These are phyloP conservation scores for Adoxophyes honmai DNA, from an alignment of 1,140 invertebrate genomes.

Conservation along the genomic window DNA sequence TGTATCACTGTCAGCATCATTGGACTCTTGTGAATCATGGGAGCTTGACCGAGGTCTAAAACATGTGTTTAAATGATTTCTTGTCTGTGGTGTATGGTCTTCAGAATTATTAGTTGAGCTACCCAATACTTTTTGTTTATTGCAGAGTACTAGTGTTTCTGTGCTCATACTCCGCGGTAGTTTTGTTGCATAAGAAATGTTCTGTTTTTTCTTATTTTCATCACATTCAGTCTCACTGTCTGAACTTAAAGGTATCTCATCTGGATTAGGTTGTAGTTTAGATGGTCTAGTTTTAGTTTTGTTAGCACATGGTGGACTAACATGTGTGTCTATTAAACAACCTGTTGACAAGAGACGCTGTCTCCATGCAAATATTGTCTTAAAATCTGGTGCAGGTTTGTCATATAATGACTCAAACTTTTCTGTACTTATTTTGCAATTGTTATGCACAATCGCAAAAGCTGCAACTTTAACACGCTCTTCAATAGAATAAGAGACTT, in stretches of 20 bases:
- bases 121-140: conserved; percentile 25
- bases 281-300: conserved; percentile 24
- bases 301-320: conserved; percentile 23
- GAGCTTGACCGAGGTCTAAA: conserved; percentile 53
- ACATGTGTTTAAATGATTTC: conserved; percentile 50
- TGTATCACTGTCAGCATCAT: conserved; percentile 56
- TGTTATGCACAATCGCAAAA: conserved; percentile 68
- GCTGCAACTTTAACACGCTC: conserved; percentile 67
- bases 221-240: conserved; percentile 52
- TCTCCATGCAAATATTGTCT: conserved; percentile 72
- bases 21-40: conserved; percentile 55
- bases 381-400: conserved; percentile 73
- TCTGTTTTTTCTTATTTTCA: conserved; percentile 31
- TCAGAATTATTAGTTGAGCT: conserved; percentile 42
- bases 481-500: conserved; percentile 67
- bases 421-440: conserved; percentile 62
- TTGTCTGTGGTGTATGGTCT: conserved; percentile 36
- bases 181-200: conserved; percentile 17
- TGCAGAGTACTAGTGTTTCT: conserved; percentile 48
- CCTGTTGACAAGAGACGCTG: conserved; percentile 65
- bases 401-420: conserved; percentile 67
- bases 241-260: conserved; percentile 58
- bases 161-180: conserved; percentile 46
- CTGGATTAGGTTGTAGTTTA: conserved; percentile 54
- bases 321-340: conserved; percentile 67